Percentiles rank a stretch among this genome's conserved stretches.
phyloP scores from a whole-genome alignment of 2,888 invertebrate genomes.

The Coelopa pilipes region DNA sequence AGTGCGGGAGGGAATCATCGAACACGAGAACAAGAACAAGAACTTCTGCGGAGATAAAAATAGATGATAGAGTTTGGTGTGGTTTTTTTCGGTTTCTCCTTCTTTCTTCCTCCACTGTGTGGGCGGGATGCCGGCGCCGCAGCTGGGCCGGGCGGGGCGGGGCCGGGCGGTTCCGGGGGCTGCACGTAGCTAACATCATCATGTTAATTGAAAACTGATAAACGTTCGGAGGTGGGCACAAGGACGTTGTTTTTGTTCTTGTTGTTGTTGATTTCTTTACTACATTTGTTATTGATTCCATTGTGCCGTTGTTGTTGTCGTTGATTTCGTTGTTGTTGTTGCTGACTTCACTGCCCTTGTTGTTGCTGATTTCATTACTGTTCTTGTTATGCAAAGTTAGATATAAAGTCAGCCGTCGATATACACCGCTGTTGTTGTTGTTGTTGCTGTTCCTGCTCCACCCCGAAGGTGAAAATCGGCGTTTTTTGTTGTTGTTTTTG shows the following conservation, averaged over 20 bases:
- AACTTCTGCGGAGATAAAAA: no score
- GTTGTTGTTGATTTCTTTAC: no score
- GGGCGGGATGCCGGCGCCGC: neutral
- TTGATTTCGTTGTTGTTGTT: no score
- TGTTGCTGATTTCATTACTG: conserved; percentile 13
- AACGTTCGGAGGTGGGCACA: conserved; percentile 35
- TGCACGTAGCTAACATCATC: conserved; percentile 53
- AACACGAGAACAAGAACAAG: no score
- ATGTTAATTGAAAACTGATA: conserved; percentile 61
- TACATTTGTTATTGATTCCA: no score
- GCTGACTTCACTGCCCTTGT: no score
- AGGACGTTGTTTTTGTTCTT: neutral
- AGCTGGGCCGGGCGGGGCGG: no score
- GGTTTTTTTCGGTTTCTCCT: no score
- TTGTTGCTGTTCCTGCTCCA: neutral
- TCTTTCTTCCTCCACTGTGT: neutral
- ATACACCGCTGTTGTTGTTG: neutral
- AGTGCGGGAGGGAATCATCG: neutral
- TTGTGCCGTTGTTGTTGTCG: no score
- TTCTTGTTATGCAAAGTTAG: conserved; percentile 17
- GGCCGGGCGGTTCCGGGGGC: neutral
- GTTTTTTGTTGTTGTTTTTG: neutral
- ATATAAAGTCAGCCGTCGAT: neutral
- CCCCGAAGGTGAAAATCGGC: conserved; percentile 13
- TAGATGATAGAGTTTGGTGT: no score